Evolutionary conservation across 2,797 vertebrate genomes (phyloP).

Genomic region (Enteromius anoplus): DNA sequence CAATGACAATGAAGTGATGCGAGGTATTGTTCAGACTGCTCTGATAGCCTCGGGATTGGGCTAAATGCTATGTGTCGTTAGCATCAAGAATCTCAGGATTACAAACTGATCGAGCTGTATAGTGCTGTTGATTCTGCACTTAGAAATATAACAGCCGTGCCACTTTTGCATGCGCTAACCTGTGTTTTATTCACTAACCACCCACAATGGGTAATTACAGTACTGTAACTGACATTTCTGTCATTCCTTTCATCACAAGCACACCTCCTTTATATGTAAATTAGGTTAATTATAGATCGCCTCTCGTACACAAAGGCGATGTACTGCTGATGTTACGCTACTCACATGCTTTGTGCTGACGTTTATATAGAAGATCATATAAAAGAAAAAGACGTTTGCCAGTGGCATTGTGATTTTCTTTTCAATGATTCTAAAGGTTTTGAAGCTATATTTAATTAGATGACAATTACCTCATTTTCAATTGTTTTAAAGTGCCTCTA

Average conservation of each 20-base stretch:
- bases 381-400: neutral
- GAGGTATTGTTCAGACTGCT: neutral
- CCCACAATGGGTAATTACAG: neutral
- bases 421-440: neutral
- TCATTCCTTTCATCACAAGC: neutral
- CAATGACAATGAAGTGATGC: constrained; percentile 1
- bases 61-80: constrained; percentile 9
- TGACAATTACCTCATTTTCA: neutral
- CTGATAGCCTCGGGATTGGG: neutral
- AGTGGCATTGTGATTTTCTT: neutral
- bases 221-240: neutral
- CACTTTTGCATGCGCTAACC: neutral
- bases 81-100: neutral
- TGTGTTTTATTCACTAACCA: neutral
- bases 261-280: neutral
- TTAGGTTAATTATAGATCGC: neutral
- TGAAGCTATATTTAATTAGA: neutral
- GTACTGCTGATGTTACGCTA: neutral
- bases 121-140: neutral
- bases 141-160: neutral
- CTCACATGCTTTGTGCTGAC: neutral
- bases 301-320: neutral
- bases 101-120: neutral
- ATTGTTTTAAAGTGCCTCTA: neutral
- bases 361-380: no score